Evolutionary conservation across 2,888 invertebrate genomes (phyloP).

Genomic region (Chymomyza amoena): DNA sequence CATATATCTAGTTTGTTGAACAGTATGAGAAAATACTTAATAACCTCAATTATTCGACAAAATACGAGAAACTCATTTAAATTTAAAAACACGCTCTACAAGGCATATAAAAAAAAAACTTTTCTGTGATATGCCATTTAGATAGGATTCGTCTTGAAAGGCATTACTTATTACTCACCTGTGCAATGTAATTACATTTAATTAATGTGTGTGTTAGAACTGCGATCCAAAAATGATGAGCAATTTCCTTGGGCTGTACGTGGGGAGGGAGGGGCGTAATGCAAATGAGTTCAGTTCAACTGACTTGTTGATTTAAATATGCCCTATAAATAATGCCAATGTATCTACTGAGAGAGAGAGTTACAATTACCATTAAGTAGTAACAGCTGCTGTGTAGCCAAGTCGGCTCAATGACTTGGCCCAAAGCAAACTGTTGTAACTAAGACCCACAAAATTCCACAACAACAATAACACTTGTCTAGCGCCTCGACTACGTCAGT

Average conservation of each 20-base stretch:
- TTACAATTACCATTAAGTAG: background rate
- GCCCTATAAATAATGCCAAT: background rate
- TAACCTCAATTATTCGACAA: constrained; percentile 56
- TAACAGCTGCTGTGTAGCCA: background rate
- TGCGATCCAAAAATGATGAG: constrained; percentile 27
- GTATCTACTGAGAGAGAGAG: too few species aligned
- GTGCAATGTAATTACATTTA: constrained; percentile 49
- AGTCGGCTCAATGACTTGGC: constrained; percentile 12
- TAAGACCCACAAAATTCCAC: background rate
- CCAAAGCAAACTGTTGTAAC: constrained; percentile 28
- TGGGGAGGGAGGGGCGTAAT: constrained; percentile 8
- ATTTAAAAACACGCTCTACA: constrained; percentile 32
- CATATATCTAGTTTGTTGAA: constrained; percentile 26
- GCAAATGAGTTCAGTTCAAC: constrained; percentile 16
- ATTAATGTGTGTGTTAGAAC: constrained; percentile 51
- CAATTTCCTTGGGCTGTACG: constrained; percentile 12
- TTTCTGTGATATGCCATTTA: constrained; percentile 40
- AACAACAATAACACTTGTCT: background rate
- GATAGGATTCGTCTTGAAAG: constrained; percentile 21
- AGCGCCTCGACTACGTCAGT: background rate
- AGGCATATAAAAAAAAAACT: constrained; percentile 4
- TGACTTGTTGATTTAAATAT: background rate
- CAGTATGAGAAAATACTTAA: constrained; percentile 60
- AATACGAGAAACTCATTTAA: constrained; percentile 34
- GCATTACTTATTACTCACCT: constrained; percentile 31